Percentiles rank a stretch among this genome's conserved stretches.
Evolutionary conservation across 2,797 vertebrate genomes (phyloP).

Genomic region (Orientallactaga sibirica): DNA sequence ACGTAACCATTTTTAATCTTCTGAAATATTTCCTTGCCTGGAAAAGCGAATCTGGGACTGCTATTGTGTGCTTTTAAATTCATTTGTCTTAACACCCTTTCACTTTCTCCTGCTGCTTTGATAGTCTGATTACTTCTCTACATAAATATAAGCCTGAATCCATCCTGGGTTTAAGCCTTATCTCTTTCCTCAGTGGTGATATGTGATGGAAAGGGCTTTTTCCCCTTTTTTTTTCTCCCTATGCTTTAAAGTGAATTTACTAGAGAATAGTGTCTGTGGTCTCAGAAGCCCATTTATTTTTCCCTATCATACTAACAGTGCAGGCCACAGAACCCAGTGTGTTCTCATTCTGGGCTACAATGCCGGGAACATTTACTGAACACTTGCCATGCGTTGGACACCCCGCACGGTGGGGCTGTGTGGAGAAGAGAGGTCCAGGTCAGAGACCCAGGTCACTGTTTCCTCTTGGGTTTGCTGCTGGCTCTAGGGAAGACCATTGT

Average conservation of each 20-base stretch:
- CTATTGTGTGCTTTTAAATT: constrained; percentile 77
- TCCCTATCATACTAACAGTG: neutral
- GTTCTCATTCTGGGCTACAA: neutral
- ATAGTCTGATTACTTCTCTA: constrained; percentile 78
- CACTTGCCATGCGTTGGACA: neutral
- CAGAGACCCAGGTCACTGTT: neutral
- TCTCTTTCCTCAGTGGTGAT: constrained; percentile 56
- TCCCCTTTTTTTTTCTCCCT: neutral
- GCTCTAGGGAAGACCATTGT: rapidly evolving
- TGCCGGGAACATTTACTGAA: constrained; percentile 25
- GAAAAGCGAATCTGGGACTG: constrained; percentile 43
- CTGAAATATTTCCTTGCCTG: constrained; percentile 79
- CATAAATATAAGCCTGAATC: constrained; percentile 70
- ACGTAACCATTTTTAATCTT: constrained; percentile 83
- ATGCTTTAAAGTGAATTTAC: constrained; percentile 62
- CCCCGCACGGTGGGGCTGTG: neutral
- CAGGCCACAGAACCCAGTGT: rapidly evolving
- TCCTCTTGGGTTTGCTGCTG: neutral
- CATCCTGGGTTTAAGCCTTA: constrained; percentile 61
- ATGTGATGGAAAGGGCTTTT: neutral
- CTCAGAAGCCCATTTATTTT: constrained; percentile 68
- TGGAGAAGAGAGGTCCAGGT: neutral
- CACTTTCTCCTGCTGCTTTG: constrained; percentile 63
- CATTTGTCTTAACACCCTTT: constrained; percentile 81
- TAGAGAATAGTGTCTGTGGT: neutral